phyloP scores from a whole-genome alignment of 2,888 invertebrate species.

The Meta bourneti region DNA sequence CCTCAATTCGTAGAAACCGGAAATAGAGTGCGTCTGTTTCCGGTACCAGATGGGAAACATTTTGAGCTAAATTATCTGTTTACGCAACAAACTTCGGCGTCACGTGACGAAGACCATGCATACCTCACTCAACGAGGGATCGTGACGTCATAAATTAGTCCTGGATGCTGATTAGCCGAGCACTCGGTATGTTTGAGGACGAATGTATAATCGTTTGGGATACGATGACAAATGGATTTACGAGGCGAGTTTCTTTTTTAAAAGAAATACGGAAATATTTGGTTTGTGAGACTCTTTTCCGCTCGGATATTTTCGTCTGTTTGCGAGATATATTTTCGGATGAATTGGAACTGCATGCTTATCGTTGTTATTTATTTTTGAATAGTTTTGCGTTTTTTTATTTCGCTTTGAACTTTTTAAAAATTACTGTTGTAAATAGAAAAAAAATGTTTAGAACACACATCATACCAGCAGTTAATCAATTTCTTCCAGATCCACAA shows the following conservation, averaged over 20 bases:
- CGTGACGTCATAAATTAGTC: constrained; percentile 73
- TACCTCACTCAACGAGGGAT: constrained; percentile 55
- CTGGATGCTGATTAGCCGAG: constrained; percentile 59
- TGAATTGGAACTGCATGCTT: too few species aligned
- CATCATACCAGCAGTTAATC: too few species aligned
- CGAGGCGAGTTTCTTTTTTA: neutral
- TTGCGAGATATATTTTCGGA: too few species aligned
- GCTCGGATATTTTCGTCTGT: too few species aligned
- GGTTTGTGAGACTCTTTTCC: neutral
- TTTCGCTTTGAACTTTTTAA: too few species aligned
- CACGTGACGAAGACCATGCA: constrained; percentile 55
- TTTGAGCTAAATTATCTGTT: constrained; percentile 67
- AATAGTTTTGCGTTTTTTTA: too few species aligned
- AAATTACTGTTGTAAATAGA: too few species aligned
- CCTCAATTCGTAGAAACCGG: constrained; percentile 57
- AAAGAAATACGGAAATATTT: neutral
- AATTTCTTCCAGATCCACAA: too few species aligned
- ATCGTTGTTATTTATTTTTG: too few species aligned
- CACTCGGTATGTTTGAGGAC: constrained; percentile 17
- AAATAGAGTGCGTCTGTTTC: constrained; percentile 69
- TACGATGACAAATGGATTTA: constrained; percentile 62
- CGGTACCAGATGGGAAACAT: constrained; percentile 53
- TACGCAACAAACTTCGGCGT: constrained; percentile 43
- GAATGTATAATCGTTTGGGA: constrained; percentile 47
- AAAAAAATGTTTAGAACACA: too few species aligned